phyloP scores from a whole-genome alignment of 1,140 invertebrate species.

The Chelonus insularis region DNA sequence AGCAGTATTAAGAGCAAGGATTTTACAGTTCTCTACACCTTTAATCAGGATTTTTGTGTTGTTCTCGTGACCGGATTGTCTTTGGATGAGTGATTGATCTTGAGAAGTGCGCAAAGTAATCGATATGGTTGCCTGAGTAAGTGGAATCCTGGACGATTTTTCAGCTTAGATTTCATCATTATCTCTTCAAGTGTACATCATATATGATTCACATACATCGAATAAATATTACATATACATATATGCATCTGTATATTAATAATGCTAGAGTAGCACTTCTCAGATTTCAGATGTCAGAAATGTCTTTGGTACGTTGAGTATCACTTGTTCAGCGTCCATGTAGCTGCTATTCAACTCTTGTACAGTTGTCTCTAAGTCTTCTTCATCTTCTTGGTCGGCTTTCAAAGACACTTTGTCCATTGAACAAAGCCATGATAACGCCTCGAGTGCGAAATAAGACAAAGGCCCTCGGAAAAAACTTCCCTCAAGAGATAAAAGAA shows the following conservation, averaged over 20 bases:
- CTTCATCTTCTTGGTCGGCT: not conserved
- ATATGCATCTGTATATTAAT: slow-evolving; percentile 35
- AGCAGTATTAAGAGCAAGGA: too few relatives aligned
- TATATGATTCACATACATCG: not conserved
- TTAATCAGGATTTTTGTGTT: too few relatives aligned
- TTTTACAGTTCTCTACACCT: too few relatives aligned
- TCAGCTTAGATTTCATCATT: slow-evolving; percentile 36
- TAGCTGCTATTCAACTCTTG: slow-evolving; percentile 5
- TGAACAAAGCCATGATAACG: not conserved
- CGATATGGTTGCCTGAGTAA: slow-evolving; percentile 20
- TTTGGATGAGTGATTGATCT: not conserved
- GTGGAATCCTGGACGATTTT: slow-evolving; percentile 36
- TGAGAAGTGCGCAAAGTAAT: slow-evolving; percentile 17
- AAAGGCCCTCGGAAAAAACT: slow-evolving; percentile 1
- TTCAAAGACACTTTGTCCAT: not conserved
- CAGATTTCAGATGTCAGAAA: slow-evolving; percentile 27
- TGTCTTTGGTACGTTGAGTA: slow-evolving; percentile 10
- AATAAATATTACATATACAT: slow-evolving; percentile 14
- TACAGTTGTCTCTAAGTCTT: slow-evolving; percentile 4
- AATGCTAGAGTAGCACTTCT: slow-evolving; percentile 28
- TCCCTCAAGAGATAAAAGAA: not conserved
- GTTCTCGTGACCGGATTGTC: not conserved
- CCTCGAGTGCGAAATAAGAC: not conserved
- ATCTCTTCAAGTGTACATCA: slow-evolving; percentile 6
- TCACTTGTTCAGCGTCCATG: slow-evolving; percentile 21